phyloP scores from a whole-genome alignment of 2,797 vertebrate genomes.

The Ctenosaura bakeri region DNA sequence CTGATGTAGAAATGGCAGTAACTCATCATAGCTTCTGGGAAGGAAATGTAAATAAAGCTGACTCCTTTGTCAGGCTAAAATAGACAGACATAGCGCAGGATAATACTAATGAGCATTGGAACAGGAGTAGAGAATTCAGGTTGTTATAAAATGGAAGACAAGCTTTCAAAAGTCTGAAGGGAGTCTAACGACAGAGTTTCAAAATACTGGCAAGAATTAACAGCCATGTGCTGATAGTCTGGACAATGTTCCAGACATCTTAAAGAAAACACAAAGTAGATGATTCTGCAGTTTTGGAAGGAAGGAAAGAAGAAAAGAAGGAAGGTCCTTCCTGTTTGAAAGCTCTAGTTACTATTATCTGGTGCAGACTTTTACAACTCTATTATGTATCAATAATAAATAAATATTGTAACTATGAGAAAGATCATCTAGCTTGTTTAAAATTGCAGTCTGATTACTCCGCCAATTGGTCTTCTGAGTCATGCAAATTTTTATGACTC shows the following conservation, averaged over 20 bases:
- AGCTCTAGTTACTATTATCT: background rate
- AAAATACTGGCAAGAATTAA: conserved; percentile 5
- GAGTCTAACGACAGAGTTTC: background rate
- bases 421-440: background rate
- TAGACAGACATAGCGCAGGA: conserved; percentile 27
- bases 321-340: background rate
- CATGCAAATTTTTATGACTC: conserved; percentile 3
- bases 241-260: background rate
- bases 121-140: background rate
- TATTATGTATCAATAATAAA: conserved; percentile 10
- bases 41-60: conserved; percentile 30
- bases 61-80: conserved; percentile 17
- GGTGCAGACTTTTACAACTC: conserved; percentile 12
- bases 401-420: fast-evolving
- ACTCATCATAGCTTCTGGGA: conserved; percentile 9
- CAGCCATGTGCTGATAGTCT: background rate
- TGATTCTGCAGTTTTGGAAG: background rate
- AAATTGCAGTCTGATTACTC: background rate
- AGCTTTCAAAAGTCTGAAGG: conserved; percentile 24
- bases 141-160: conserved; percentile 11
- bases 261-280: background rate
- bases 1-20: conserved; percentile 22
- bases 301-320: background rate
- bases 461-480: conserved; percentile 32
- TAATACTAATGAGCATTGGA: background rate